Evolutionary conservation across 2,888 invertebrate genomes (phyloP).

Genomic region (Lepidocyrtoides sp.): DNA sequence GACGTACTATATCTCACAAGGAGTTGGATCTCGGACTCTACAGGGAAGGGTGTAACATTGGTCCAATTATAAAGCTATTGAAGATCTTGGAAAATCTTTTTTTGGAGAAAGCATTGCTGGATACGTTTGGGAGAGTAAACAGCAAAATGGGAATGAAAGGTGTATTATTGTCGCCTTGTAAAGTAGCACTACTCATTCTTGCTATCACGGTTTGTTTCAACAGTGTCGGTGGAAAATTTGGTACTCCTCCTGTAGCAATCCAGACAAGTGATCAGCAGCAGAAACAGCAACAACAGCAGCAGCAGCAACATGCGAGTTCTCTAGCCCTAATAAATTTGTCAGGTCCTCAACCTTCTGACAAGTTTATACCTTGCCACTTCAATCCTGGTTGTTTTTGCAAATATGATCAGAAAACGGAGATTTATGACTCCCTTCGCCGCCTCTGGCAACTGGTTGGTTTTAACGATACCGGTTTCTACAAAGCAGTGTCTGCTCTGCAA

Average conservation of each 20-base stretch:
- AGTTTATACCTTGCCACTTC: slow-evolving; percentile 84
- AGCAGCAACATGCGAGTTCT: slow-evolving; percentile 6
- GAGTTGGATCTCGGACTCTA: too few relatives aligned
- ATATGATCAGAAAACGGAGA: slow-evolving; percentile 84
- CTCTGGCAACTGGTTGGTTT: slow-evolving; percentile 84
- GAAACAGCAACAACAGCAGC: background rate
- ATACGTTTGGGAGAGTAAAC: background rate
- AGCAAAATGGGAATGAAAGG: background rate
- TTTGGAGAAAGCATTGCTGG: background rate
- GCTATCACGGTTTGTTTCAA: background rate
- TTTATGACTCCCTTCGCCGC: slow-evolving; percentile 83
- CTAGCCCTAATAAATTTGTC: slow-evolving; percentile 74
- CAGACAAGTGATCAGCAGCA: background rate
- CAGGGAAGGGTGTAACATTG: too few relatives aligned
- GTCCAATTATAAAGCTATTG: background rate
- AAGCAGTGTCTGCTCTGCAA: slow-evolving; percentile 79
- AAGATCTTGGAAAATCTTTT: background rate
- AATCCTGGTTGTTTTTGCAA: slow-evolving; percentile 85
- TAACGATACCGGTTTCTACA: slow-evolving; percentile 82
- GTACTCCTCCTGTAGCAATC: slow-evolving; percentile 4
- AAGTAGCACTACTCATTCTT: background rate
- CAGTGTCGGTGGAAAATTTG: slow-evolving; percentile 56
- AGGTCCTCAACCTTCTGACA: slow-evolving; percentile 83
- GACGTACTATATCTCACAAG: too few relatives aligned
- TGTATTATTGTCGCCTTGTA: background rate